Percentiles rank a stretch among this genome's conserved stretches.
Conservation (phyloP, 2,797 vertebrate species). For the Carapus acus region DNA sequence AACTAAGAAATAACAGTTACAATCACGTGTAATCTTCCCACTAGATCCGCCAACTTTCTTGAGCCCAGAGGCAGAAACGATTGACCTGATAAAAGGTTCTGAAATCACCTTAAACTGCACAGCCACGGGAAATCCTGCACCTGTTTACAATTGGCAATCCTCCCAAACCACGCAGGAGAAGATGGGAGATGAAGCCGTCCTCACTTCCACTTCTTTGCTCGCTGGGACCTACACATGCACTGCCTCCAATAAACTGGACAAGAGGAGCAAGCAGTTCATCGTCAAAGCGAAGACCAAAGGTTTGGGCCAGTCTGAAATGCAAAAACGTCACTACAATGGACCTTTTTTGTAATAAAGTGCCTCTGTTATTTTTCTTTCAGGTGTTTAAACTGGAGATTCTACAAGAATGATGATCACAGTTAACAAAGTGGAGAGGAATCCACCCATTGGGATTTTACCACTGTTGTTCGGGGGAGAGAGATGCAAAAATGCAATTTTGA, state of each 20-base stretch:
- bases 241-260: conserved; percentile 65
- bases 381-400: conserved; percentile 40
- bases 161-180: conserved; percentile 43
- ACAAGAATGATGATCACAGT: conserved; percentile 20
- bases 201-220: conserved; percentile 53
- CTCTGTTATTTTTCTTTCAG: conserved; percentile 42
- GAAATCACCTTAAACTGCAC: conserved; percentile 67
- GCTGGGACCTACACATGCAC: conserved; percentile 70
- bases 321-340: not conserved
- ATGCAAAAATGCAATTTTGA: conserved; percentile 33
- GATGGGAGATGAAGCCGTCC: conserved; percentile 47
- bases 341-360: conserved; percentile 12
- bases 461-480: conserved; percentile 22
- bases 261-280: conserved; percentile 67
- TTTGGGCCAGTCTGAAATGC: conserved; percentile 18
- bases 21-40: conserved; percentile 8
- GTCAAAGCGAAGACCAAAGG: conserved; percentile 63
- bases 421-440: conserved; percentile 25
- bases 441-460: conserved; percentile 24
- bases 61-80: conserved; percentile 54
- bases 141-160: conserved; percentile 67
- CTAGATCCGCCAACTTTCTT: conserved; percentile 64
- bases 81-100: conserved; percentile 48
- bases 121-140: conserved; percentile 64
- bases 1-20: not conserved